Conservation (phyloP, 2,113 vertebrate species). For the Anhinga rufa region DNA sequence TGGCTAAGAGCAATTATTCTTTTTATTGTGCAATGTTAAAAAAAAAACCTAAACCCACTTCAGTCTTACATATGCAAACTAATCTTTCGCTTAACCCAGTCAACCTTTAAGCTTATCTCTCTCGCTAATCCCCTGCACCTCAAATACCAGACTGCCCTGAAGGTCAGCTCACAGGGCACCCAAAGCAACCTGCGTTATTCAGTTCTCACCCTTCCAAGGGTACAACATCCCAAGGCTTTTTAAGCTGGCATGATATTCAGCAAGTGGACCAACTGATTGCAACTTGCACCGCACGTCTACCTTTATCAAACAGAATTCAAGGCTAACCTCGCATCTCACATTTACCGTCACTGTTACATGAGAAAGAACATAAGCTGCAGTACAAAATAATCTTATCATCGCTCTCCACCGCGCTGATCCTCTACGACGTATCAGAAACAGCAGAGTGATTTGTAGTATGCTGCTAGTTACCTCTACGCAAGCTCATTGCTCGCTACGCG, state of each 20-base stretch:
- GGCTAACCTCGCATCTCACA: neutral
- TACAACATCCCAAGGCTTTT: neutral
- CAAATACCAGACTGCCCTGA: neutral
- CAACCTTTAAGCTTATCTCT: neutral
- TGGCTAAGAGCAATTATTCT: neutral
- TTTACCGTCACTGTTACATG: neutral
- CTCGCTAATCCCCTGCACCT: neutral
- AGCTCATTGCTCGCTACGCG: neutral
- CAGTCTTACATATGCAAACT: neutral
- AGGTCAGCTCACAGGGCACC: neutral
- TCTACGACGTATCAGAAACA: neutral
- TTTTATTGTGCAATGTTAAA: neutral
- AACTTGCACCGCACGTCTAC: neutral
- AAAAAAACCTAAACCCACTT: neutral
- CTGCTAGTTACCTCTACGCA: neutral
- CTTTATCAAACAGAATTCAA: neutral
- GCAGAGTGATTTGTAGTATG: neutral
- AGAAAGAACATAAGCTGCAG: neutral
- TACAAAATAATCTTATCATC: neutral
- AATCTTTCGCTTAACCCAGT: constrained; percentile 7
- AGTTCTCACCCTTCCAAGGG: neutral
- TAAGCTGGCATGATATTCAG: neutral
- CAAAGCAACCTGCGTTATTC: neutral
- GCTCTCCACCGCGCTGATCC: neutral
- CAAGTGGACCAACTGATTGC: neutral